Conservation (phyloP, 2,113 vertebrate genomes). For the Shinisaurus crocodilurus region DNA sequence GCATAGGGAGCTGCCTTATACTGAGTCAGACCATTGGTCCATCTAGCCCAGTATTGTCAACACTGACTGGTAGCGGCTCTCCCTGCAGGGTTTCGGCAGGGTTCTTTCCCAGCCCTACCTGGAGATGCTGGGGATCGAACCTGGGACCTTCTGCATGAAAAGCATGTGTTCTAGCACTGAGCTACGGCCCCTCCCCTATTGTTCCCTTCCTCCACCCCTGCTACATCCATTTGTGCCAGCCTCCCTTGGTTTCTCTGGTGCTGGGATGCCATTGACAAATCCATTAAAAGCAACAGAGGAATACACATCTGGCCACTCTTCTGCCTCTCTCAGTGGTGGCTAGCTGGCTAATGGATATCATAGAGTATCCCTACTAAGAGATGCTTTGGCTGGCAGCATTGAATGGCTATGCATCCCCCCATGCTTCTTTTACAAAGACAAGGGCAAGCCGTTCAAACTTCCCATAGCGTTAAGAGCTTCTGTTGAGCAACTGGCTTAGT, state of each 20-base stretch:
- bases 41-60: no score
- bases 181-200: no score
- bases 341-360: neutral
- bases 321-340: neutral
- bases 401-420: neutral
- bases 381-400: neutral
- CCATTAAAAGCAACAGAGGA: constrained; percentile 3
- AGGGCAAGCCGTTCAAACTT: neutral
- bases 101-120: no score
- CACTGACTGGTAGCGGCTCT: no score
- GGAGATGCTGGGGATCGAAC: no score
- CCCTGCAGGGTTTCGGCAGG: no score
- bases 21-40: no score
- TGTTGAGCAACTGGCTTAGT: neutral
- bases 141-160: no score
- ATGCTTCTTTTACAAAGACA: neutral
- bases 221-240: neutral
- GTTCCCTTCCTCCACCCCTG: neutral
- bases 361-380: neutral
- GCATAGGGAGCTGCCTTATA: no score
- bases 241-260: neutral
- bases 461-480: constrained; percentile 1
- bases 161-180: no score
- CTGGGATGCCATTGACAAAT: neutral
- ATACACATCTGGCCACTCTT: neutral